Evolutionary conservation across 2,888 invertebrate genomes (phyloP), one percentile per base, ranked within the genome.

Genomic region (Agrochola macilenta): DNA sequence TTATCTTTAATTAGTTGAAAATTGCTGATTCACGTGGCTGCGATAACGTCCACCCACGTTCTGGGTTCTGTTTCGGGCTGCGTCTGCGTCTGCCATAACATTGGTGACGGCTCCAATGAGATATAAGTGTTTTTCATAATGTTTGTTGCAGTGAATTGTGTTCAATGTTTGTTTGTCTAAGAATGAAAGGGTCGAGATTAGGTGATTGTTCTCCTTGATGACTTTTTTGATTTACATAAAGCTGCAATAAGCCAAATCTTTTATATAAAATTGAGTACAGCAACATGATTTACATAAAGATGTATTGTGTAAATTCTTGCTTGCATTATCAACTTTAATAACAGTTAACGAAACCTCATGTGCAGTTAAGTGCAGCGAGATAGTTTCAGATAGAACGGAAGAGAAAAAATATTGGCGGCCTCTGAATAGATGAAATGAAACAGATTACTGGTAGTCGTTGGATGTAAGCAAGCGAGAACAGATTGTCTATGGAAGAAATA

Each of bases 1-100:
- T 95, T 95, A 93, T 94, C 92, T 94, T 94, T 94, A 93, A 95
- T 95, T 94, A 94, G 92, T 93, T 90, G 82, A 87, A 92, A 94
- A 93, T 91, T 91, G 95, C 94, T 94, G 93, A 95, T 91, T 95
- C 95, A 95, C 89, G 87, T 88, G 87, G 86, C 90, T 75, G 89
- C 89, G 93, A 93, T 93, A 93, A 91, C 87, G 89, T 86, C 76
- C 89, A 85, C 89, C 87, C 86, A 86, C 89, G 58, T 43, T 26
- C 26, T 65, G 57, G 39, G 69, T 76, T 75, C 77, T 76, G 70
- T 87, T 79, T 72, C 74, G 71, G 52, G 49, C 60, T 43, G 69
- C 88, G 89, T 90, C 90, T 30, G 73, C 88, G 89, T 91, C 90
- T 92, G 91, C 91, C 89, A 91, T 89, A 93, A 90, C 89, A 92